Evolutionary conservation across 2,113 vertebrate genomes (phyloP).

Genomic region (Irena cyanogastra): DNA sequence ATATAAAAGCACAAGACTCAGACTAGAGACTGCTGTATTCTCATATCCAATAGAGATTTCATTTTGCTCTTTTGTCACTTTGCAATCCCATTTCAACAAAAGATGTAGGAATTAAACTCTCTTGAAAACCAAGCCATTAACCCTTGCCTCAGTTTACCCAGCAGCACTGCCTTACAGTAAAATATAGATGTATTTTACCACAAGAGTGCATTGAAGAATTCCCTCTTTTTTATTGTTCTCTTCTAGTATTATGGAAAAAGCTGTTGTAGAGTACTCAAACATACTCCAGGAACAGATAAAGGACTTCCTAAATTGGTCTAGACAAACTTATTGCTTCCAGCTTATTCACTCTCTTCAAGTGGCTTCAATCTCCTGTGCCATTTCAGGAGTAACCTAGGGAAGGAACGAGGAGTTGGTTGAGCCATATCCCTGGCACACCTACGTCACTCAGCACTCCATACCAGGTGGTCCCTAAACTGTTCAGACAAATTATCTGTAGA

Average conservation of each 20-base stretch:
- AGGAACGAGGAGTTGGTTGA: neutral
- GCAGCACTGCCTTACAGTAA: neutral
- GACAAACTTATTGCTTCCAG: neutral
- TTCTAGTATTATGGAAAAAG: neutral
- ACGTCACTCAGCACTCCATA: neutral
- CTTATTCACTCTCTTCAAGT: neutral
- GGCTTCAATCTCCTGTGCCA: neutral
- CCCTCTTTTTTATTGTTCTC: neutral
- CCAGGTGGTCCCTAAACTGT: neutral
- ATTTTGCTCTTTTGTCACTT: neutral
- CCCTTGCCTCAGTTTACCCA: constrained; percentile 28
- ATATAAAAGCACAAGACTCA: neutral
- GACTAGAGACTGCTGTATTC: neutral
- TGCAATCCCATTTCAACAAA: neutral
- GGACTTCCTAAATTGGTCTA: neutral
- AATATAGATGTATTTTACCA: neutral
- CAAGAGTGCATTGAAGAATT: neutral
- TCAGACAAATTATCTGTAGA: neutral
- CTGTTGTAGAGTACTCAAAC: neutral
- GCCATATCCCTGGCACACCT: neutral
- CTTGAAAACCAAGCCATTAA: neutral
- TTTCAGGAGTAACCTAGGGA: neutral
- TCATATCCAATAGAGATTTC: neutral
- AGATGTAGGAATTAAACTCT: neutral
- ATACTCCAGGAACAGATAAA: neutral